Evolutionary conservation across 2,888 invertebrate genomes (phyloP).

Genomic region (Scaeva pyrastri): DNA sequence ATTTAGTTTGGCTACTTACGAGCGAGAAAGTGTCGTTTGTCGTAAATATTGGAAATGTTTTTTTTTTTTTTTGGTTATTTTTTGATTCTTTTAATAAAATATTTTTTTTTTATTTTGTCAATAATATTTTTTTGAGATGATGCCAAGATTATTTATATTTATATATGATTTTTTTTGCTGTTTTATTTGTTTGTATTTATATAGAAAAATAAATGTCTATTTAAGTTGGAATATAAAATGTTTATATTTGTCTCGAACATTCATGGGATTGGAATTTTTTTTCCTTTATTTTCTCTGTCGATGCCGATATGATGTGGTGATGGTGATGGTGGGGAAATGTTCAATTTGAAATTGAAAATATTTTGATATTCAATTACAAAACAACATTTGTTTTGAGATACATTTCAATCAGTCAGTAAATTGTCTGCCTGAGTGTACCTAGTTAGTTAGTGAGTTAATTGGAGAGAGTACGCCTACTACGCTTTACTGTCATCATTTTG

Average conservation of each 20-base stretch:
- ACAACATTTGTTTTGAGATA: not conserved
- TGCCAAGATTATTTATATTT: slow-evolving; percentile 58
- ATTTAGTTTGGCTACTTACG: slow-evolving; percentile 51
- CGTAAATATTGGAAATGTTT: slow-evolving; percentile 45
- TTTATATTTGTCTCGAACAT: slow-evolving; percentile 39
- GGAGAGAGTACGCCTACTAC: slow-evolving; percentile 11
- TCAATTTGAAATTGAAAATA: not conserved
- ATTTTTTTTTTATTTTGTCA: slow-evolving; percentile 48
- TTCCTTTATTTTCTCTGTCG: not conserved
- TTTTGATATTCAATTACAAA: slow-evolving; percentile 56
- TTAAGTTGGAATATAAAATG: slow-evolving; percentile 51
- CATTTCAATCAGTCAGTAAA: slow-evolving; percentile 48
- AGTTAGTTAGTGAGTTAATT: slow-evolving; percentile 9
- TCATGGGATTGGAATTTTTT: slow-evolving; percentile 54
- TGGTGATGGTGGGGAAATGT: slow-evolving; percentile 6
- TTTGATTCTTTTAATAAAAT: slow-evolving; percentile 11
- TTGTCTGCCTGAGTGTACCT: too few relatives aligned
- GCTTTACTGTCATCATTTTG: slow-evolving; percentile 18
- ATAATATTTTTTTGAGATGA: slow-evolving; percentile 63
- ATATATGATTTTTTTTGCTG: not conserved
- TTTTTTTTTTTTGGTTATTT: too few relatives aligned
- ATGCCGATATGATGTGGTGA: not conserved
- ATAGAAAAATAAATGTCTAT: slow-evolving; percentile 58
- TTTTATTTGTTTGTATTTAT: slow-evolving; percentile 30
- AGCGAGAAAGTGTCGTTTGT: slow-evolving; percentile 54